These are phyloP conservation scores for Loriculus beryllinus DNA, from an alignment of 2,797 vertebrate genomes.

Conservation along the genomic window DNA sequence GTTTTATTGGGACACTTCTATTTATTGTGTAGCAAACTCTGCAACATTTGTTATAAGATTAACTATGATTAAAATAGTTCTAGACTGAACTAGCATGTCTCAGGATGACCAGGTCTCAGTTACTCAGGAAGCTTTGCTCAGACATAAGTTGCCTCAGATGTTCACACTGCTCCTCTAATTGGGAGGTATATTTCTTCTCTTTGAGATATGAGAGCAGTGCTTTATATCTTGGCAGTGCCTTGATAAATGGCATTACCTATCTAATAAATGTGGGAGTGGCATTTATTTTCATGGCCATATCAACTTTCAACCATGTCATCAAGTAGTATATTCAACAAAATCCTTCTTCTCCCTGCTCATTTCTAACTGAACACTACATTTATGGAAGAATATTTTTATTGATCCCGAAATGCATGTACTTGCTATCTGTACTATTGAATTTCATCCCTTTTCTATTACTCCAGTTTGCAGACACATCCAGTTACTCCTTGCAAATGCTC, in stretches of 20 bases:
- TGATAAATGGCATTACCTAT: background rate
- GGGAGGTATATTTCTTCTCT: background rate
- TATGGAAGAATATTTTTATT: background rate
- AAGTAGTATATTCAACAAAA: background rate
- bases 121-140: background rate
- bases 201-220: background rate
- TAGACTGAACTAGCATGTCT: background rate
- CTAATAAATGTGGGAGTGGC: background rate
- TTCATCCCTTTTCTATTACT: background rate
- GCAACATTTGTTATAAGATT: background rate
- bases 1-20: background rate
- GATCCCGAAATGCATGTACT: background rate
- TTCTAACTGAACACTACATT: background rate
- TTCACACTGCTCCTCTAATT: background rate
- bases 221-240: background rate
- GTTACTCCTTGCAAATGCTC: background rate
- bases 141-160: background rate
- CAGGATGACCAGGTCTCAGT: background rate
- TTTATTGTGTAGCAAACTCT: background rate
- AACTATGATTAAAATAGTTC: background rate
- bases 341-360: background rate
- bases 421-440: background rate
- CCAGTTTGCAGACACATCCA: background rate
- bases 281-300: background rate
- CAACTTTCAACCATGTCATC: background rate